Evolutionary conservation across 1,140 invertebrate genomes (phyloP).

Genomic region (Drosophila ogumai): DNA sequence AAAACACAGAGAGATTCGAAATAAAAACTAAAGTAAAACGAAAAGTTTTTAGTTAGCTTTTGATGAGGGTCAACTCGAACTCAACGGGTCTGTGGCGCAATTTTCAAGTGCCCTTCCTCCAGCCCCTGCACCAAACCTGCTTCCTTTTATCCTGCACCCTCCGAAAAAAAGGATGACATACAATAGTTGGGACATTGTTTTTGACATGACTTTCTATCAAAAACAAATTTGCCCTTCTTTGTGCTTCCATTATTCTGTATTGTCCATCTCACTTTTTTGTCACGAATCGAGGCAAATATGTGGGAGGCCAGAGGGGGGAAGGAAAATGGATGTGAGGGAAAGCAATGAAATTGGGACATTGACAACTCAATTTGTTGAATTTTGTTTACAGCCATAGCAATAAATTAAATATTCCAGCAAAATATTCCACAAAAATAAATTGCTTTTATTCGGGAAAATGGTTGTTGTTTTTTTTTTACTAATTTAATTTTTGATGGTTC

Average conservation of each 20-base stretch:
- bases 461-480: background rate
- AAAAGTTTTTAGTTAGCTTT: conserved; percentile 84
- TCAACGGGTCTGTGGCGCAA: conserved; percentile 67
- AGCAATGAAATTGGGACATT: conserved; percentile 28
- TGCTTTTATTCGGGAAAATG: background rate
- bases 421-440: background rate
- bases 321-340: background rate
- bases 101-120: conserved; percentile 67
- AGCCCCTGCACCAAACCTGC: background rate
- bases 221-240: conserved; percentile 81
- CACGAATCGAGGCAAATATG: conserved; percentile 55
- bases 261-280: conserved; percentile 36
- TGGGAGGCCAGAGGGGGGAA: conserved; percentile 16
- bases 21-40: conserved; percentile 68
- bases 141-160: conserved; percentile 5
- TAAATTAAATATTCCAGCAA: conserved; percentile 4
- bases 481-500: background rate
- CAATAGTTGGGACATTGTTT: conserved; percentile 81
- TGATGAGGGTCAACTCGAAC: conserved; percentile 82
- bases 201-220: conserved; percentile 83
- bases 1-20: conserved; percentile 21
- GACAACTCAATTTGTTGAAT: conserved; percentile 48
- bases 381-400: conserved; percentile 27
- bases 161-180: conserved; percentile 52
- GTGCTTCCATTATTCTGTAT: conserved; percentile 65